Evolutionary conservation across 1,140 invertebrate species (phyloP).

Genomic region (Anoplolepis gracilipes): DNA sequence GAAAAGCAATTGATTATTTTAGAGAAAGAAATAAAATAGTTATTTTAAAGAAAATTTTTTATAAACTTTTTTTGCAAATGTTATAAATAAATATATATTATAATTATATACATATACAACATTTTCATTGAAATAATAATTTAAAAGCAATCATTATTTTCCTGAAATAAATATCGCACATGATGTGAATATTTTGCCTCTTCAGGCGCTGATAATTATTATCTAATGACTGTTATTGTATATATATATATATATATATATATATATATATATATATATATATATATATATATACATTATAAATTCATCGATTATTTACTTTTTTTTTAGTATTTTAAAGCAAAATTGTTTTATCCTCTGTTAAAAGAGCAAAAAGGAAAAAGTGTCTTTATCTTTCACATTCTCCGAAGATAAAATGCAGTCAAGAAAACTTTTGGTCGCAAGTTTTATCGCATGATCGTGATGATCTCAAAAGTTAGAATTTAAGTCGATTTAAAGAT

Average conservation of each 20-base stretch:
- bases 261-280: neutral
- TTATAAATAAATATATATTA: conserved; percentile 20
- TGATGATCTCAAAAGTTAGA: neutral
- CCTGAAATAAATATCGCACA: conserved; percentile 16
- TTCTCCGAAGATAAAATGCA: neutral
- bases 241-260: too few species aligned
- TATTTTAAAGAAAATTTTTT: neutral
- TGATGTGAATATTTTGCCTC: neutral
- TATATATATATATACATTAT: neutral
- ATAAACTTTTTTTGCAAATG: neutral
- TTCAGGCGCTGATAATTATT: conserved; percentile 3
- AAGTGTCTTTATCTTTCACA: neutral
- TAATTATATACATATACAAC: neutral
- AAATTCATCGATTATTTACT: neutral
- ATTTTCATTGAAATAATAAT: conserved; percentile 26
- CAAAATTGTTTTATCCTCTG: neutral
- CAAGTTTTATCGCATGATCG: neutral
- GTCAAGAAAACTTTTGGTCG: neutral
- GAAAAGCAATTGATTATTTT: neutral
- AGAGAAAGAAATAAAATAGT: neutral
- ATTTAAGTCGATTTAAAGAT: neutral
- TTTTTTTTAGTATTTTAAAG: neutral
- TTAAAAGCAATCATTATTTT: neutral
- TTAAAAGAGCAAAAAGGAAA: neutral
- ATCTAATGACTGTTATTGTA: neutral